Conservation (phyloP, 1,140 invertebrate species). For the Drosophila miranda region DNA sequence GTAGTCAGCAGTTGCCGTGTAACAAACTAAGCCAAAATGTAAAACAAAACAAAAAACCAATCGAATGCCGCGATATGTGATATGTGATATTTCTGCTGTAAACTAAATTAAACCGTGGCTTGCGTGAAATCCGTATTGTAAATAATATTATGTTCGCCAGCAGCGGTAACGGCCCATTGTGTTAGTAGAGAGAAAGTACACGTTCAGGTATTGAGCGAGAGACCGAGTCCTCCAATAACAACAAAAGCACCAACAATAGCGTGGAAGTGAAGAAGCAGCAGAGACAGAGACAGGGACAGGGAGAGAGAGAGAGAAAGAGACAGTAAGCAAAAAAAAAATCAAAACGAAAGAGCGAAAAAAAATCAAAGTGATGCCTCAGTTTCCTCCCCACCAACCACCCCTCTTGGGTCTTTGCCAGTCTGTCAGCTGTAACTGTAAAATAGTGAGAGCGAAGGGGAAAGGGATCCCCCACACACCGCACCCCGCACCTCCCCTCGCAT, state of each 20-base stretch:
- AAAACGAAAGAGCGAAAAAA: constrained; percentile 13
- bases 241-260: constrained; percentile 27
- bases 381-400: constrained; percentile 6
- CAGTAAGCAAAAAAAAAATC: constrained; percentile 31
- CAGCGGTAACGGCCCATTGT: constrained; percentile 2
- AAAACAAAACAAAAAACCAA: no score
- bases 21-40: no score
- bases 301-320: no score
- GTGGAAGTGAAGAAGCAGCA: constrained; percentile 14
- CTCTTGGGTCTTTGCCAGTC: no score
- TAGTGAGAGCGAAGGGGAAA: neutral
- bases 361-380: constrained; percentile 61
- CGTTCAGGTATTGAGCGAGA: constrained; percentile 20
- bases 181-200: constrained; percentile 52
- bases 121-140: constrained; percentile 45
- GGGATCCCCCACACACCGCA: constrained; percentile 7
- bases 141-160: constrained; percentile 26
- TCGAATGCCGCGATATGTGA: no score
- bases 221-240: constrained; percentile 17
- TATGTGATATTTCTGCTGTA: no score
- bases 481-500: neutral
- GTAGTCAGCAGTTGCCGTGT: no score
- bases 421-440: constrained; percentile 13
- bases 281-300: no score
- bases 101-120: constrained; percentile 29